These are phyloP conservation scores for Philopedon plagiatum DNA, from an alignment of 2,888 invertebrate species.

Conservation along the genomic window DNA sequence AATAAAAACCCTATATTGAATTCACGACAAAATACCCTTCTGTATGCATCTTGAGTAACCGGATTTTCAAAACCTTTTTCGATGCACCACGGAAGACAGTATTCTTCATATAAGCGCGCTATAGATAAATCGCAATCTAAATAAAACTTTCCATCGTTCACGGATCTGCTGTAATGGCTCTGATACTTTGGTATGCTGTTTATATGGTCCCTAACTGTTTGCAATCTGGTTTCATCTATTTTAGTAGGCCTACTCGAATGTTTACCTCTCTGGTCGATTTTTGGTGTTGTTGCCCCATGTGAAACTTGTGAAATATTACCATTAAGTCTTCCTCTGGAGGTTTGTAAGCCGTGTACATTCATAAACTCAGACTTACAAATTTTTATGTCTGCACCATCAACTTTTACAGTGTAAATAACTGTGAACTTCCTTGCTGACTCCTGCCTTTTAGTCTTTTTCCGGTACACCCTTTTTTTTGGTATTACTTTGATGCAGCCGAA, in stretches of 20 bases:
- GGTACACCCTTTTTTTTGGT: conserved; percentile 11
- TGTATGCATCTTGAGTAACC: not conserved
- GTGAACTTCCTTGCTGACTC: conserved; percentile 1
- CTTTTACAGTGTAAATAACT: conserved; percentile 2
- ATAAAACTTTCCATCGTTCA: conserved; percentile 6
- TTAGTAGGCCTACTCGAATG: conserved; percentile 9
- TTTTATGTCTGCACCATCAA: not conserved
- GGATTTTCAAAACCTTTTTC: conserved; percentile 7
- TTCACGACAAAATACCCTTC: conserved; percentile 3
- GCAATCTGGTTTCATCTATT: not conserved
- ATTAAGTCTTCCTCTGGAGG: not conserved
- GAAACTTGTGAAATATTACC: not conserved
- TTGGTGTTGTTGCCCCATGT: not conserved
- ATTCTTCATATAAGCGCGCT: conserved; percentile 1
- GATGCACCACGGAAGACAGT: conserved; percentile 7
- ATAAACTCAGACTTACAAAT: conserved; percentile 8
- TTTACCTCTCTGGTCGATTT: not conserved
- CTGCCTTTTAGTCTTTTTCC: too few species aligned
- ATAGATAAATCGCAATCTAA: conserved; percentile 9
- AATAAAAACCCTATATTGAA: conserved; percentile 1
- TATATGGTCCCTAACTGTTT: not conserved
- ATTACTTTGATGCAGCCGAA: conserved; percentile 2
- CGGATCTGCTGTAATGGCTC: not conserved
- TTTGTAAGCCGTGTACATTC: conserved; percentile 10
- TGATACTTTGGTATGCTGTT: conserved; percentile 12